A percentile compares a stretch with the other conserved stretches of the same genome.
These are phyloP conservation scores for Glossophaga mutica DNA, from an alignment of 2,797 vertebrate genomes.

Conservation along the genomic window DNA sequence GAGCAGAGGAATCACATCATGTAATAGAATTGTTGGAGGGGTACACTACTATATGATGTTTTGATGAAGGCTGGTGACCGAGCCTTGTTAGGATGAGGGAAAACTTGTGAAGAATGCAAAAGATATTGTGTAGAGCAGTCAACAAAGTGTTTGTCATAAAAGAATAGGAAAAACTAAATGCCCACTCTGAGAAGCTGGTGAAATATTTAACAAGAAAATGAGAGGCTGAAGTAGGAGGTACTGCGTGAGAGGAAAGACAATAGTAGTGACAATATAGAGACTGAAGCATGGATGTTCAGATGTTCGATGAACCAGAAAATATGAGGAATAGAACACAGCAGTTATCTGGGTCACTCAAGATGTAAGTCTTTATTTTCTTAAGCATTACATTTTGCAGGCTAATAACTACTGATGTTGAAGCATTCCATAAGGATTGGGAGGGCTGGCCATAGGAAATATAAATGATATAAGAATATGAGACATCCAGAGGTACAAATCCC, in stretches of 20 bases:
- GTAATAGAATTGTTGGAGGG: not conserved
- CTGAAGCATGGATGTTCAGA: not conserved
- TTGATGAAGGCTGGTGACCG: not conserved
- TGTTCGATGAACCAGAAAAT: not conserved
- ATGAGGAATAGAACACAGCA: not conserved
- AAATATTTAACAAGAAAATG: not conserved
- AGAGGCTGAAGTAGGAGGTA: not conserved
- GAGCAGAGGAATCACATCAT: not conserved
- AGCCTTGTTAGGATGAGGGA: not conserved
- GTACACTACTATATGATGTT: not conserved
- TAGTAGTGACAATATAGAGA: not conserved
- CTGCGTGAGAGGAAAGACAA: not conserved
- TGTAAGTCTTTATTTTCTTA: not conserved
- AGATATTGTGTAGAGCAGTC: not conserved
- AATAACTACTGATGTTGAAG: not conserved
- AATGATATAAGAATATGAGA: not conserved
- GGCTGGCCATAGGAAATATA: not conserved
- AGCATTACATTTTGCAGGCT: not conserved
- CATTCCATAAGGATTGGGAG: not conserved
- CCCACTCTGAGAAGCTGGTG: not conserved
- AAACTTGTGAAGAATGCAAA: not conserved
- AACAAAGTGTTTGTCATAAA: not conserved
- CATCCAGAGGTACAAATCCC: not conserved
- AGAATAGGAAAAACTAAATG: not conserved
- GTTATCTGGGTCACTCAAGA: not conserved